These are phyloP conservation scores for Chrysochloris asiatica DNA, from an alignment of 2,113 vertebrate genomes.

Conservation along the genomic window DNA sequence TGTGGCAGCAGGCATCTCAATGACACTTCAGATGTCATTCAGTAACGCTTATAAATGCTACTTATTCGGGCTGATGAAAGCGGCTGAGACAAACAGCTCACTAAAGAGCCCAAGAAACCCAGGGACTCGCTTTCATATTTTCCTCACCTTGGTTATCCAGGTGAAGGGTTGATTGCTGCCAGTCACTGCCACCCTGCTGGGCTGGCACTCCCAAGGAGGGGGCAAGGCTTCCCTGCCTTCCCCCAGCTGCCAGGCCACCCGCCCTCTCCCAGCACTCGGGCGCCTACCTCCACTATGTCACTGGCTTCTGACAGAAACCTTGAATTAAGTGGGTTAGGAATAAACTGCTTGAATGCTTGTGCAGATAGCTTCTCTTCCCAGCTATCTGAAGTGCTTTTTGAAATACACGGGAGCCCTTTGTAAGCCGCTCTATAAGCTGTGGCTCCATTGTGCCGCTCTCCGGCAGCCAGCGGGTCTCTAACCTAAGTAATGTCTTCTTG, in stretches of 20 bases:
- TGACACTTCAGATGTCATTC: neutral
- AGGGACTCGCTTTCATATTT: neutral
- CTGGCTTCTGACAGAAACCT: slow-evolving; percentile 55
- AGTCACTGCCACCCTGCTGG: neutral
- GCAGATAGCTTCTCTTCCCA: slow-evolving; percentile 74
- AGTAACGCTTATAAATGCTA: neutral
- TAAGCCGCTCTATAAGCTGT: slow-evolving; percentile 75
- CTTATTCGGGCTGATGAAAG: neutral
- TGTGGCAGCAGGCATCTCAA: neutral
- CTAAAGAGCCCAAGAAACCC: neutral
- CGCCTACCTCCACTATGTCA: neutral
- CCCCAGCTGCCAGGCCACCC: neutral
- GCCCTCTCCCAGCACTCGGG: neutral
- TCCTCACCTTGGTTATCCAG: neutral
- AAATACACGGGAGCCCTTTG: slow-evolving; percentile 76
- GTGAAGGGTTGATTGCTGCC: slow-evolving; percentile 11
- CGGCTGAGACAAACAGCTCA: neutral
- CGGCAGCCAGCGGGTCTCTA: slow-evolving; percentile 68
- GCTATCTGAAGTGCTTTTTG: slow-evolving; percentile 76
- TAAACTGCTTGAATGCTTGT: slow-evolving; percentile 76
- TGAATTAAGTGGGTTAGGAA: slow-evolving; percentile 75
- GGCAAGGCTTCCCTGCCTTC: neutral
- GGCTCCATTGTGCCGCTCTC: slow-evolving; percentile 76
- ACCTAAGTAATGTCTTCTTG: slow-evolving; percentile 70
- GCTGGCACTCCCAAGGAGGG: neutral